Evolutionary conservation across 2,113 vertebrate genomes (phyloP), one percentile per base, ranked within the genome.

Genomic region (Heterocephalus glaber): DNA sequence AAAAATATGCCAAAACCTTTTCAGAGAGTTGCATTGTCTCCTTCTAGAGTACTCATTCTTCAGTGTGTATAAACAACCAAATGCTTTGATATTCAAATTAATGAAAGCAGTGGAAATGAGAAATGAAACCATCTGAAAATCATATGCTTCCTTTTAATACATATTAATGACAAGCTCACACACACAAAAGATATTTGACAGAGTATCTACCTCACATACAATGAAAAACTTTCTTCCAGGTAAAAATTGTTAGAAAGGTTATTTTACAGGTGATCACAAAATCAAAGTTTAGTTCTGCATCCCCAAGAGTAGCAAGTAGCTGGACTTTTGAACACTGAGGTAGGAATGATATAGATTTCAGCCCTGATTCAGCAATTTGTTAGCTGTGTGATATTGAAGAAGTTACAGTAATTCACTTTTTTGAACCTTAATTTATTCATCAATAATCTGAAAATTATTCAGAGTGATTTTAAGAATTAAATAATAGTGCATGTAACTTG

Each of bases 11-110:
- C 94, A 96, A 97, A 98, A 97, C 41, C 95, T 93, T 97, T 58
- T 89, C 92, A 92, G 68, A 68, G 58, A 65, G 90, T 61, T 94
- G 85, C 38, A 96, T 97, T 97, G 90, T 98, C 87, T 95, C 94
- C 61, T 56, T 92, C 88, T 95, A 94, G 86, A 96, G 95, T 77
- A 85, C 58, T 97, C 76, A 94, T 86, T 97, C 92, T 93, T 98
- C 89, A 80, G 30, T 56, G 84, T 65, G 58, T 44, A 96, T 76
- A 33, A 82, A 98, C 91, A 97, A 97, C 74, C 87, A 95, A 97
- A 89, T 47, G 82, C 96, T 98, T 98, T 98, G 97, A 98, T 96
- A 98, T 97, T 97, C 97, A 97, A 97, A 97, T 94, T 96, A 95
- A 97, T 86, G 95, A 97, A 95, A 96, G 84, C 93, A 92, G 70